Base-by-base conservation (phyloP, 2,113 vertebrate genomes). In the Enhydra lutris region DNA sequence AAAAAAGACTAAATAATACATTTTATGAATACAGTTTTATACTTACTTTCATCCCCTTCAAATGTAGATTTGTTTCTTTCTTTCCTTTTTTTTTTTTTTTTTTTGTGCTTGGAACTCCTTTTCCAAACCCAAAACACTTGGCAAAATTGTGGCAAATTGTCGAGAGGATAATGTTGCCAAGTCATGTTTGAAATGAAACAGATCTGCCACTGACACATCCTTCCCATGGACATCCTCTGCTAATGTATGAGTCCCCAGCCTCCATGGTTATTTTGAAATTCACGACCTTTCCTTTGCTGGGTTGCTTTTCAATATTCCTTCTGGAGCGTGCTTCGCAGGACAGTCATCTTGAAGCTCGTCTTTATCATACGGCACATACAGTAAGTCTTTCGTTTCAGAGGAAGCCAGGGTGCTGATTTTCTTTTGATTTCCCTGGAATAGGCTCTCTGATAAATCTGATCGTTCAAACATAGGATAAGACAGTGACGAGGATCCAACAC, bases 341-440 rank as follows among this genome's bases (percentile, higher is more conserved):
- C 0, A 1, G 87, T 83, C 29, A 6, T 63, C 42, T 50, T 42
- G 39, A 96, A 80, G 21, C 17, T 82, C 39, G 7, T 69, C 18
- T 87, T 65, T 36, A 50, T n/a, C 59, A 50, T 8, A 26, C 20
- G 24, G 50, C 0, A 42, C 13, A 61, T 17, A 50, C 1, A 55
- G 85, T 15, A 89, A 95, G 55, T 80, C 55, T 93, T 80, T 50
- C 50, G 24, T 67, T 96, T 92, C 73, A 71, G 45, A 84, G n/a
- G 67, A 94, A 92, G 63, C 63, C 65, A 61, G 18, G 29, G 36
- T 34, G 59, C 34, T 80, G 29, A 42, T 88, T 73, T 78, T 42
- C 50, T 47, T 71, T 95, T 94, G 42, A 42, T 83, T 83, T 92
- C 42, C 59, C 74, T 92, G 57, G 84, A 97, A 78, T 76, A 71